Percentiles rank a stretch among this genome's conserved stretches.
phyloP scores from a whole-genome alignment of 2,888 invertebrate species.

The Melanostoma scalare region DNA sequence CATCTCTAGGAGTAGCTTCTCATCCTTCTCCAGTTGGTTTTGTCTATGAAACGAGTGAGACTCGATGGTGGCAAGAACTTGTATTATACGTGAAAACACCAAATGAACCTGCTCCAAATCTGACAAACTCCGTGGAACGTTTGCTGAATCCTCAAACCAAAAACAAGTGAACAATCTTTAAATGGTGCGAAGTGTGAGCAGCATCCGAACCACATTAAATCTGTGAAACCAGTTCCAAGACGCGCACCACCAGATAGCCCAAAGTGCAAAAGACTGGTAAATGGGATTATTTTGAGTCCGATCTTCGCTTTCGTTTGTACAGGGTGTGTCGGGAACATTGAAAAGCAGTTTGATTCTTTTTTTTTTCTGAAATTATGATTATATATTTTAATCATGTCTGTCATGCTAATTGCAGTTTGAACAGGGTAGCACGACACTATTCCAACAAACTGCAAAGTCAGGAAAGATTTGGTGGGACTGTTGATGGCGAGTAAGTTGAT shows the following conservation, averaged over 20 bases:
- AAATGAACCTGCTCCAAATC: conserved; percentile 71
- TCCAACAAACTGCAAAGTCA: too few species aligned
- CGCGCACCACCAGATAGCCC: conserved; percentile 48
- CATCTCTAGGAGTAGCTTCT: conserved; percentile 8
- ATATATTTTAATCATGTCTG: too few species aligned
- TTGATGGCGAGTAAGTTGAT: too few species aligned
- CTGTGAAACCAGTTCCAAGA: conserved; percentile 56
- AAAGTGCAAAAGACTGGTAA: conserved; percentile 70
- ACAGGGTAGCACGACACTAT: too few species aligned
- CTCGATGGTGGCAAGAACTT: conserved; percentile 45
- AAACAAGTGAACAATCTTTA: conserved; percentile 66
- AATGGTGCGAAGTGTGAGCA: conserved; percentile 68
- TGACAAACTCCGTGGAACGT: conserved; percentile 51
- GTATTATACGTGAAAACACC: conserved; percentile 1
- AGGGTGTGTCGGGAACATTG: conserved; percentile 9
- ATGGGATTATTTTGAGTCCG: conserved; percentile 64
- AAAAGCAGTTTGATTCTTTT: background rate
- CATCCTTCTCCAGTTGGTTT: background rate
- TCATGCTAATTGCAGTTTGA: too few species aligned
- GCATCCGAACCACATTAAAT: conserved; percentile 42
- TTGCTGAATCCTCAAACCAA: conserved; percentile 8
- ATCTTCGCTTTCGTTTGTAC: conserved; percentile 60
- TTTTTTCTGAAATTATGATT: too few species aligned
- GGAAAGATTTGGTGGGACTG: too few species aligned
- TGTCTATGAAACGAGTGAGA: conserved; percentile 8